Percentiles rank a stretch among this genome's conserved stretches.
These are phyloP conservation scores for Monopterus albus DNA, from an alignment of 2,113 vertebrate species.

Conservation along the genomic window DNA sequence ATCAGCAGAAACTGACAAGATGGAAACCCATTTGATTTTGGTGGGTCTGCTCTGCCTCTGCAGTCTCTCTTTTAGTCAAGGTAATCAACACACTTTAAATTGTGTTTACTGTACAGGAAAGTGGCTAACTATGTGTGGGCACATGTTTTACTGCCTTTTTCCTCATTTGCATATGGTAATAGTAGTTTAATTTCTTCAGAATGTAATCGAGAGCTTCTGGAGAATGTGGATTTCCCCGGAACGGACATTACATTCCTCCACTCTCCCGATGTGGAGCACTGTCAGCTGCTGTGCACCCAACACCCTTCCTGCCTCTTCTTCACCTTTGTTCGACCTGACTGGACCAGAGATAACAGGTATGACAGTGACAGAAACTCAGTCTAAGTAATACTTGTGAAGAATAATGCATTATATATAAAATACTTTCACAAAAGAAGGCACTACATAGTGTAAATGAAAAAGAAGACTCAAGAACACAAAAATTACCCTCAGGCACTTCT, in stretches of 20 bases:
- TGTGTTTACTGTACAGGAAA: too few species aligned
- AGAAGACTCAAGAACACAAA: too few species aligned
- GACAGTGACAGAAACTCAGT: background rate
- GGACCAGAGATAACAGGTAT: slow-evolving; percentile 64
- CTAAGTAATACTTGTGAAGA: background rate
- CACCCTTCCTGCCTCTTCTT: slow-evolving; percentile 72
- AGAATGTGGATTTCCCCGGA: slow-evolving; percentile 67
- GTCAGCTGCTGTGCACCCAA: slow-evolving; percentile 73
- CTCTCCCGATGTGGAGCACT: slow-evolving; percentile 66
- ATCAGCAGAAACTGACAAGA: slow-evolving; percentile 3
- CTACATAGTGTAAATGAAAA: too few species aligned
- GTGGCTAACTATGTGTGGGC: too few species aligned
- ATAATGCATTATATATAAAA: background rate
- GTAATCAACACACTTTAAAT: too few species aligned
- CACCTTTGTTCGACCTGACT: slow-evolving; percentile 54
- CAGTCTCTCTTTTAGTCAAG: slow-evolving; percentile 43
- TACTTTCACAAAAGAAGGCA: background rate
- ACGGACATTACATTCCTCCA: slow-evolving; percentile 53
- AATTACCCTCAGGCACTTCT: slow-evolving; percentile 65
- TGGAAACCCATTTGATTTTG: slow-evolving; percentile 23
- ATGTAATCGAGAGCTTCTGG: slow-evolving; percentile 26
- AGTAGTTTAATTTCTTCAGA: slow-evolving; percentile 39
- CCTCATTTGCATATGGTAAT: too few species aligned
- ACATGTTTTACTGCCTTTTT: too few species aligned
- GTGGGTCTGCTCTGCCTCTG: slow-evolving; percentile 44